Base-by-base conservation (phyloP, 35 echinoderm and acorn worm species). In the Lytechinus variegatus region DNA sequence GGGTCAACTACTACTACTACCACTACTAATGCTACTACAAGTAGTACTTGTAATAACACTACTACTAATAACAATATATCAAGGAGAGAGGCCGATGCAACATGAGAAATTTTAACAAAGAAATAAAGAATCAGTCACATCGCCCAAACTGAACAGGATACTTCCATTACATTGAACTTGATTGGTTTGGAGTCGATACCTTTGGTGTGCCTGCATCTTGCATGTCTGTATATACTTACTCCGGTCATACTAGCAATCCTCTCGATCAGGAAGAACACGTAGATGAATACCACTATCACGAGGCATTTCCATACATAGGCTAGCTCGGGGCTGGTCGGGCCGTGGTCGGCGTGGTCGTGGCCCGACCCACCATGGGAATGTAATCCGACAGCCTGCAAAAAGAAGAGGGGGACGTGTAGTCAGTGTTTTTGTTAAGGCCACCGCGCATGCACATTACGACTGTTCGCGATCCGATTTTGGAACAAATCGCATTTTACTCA, bases 241-340 rank as follows among this genome's bases (percentile, higher is more conserved):
- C 93, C 5, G 53, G 61, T 54, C 96, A 90, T 9, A 9, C 52
- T 51, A 19, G 88, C 56, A 8, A 96, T 21, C 24, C 21, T 55
- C 88, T 99, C 98, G 16, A 99, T 57, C 3, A 99, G 4, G 71
- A 99, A 99, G 88, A 99, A 97, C 14, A 57, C 92, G 55, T 99
- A 99, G 87, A 99, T 95, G 14, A 96, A 96, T 0, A 12, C 52
- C 57, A 95, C 90, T 2, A 89, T 94, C 52, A 89, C 95, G 10
- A 96, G 92, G 14, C 95, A 95, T 53, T 97, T 97, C 98, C 98
- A 99, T 2, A 99, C 52, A 61, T 94, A 99, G 5, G 93, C 96
- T 29, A 98, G 55, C 13, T 97, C 96, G 9, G 88, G 61, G 54
- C 88, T 96, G 52, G 91, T 28, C 7, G 97, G 89, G 0, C 86